Conservation (phyloP, 2,888 invertebrate species). For the Petrolisthes cinctipes region DNA sequence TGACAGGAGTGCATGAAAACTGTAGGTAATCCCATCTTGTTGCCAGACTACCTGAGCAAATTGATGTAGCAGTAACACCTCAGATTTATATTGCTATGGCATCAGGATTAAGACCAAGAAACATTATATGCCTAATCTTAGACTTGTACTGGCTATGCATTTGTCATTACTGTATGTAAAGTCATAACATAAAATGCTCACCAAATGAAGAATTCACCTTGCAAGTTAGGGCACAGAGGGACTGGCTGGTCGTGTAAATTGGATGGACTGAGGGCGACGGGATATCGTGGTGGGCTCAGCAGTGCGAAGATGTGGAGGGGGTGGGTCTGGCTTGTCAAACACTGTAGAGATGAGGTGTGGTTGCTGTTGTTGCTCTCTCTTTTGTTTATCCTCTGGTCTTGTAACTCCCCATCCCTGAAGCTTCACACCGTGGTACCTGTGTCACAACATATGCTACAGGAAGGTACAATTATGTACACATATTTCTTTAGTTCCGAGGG, state of each 20-base stretch:
- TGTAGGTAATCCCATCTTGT: no score
- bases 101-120: no score
- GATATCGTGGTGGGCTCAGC: slow-evolving; percentile 38
- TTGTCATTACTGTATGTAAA: no score
- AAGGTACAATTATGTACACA: background rate
- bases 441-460: background rate
- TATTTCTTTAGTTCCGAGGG: background rate
- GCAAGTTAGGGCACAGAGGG: background rate
- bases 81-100: no score
- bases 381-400: background rate
- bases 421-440: slow-evolving; percentile 50
- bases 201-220: no score
- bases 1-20: no score
- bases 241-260: background rate
- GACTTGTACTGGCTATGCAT: no score
- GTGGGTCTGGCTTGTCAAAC: slow-evolving; percentile 44
- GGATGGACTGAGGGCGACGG: slow-evolving; percentile 12
- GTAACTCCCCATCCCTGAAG: slow-evolving; percentile 34
- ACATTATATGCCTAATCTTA: no score
- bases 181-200: no score
- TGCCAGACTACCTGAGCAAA: no score
- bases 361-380: background rate
- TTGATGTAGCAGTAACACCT: no score
- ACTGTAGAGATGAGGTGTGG: slow-evolving; percentile 36
- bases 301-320: slow-evolving; percentile 27